A percentile compares a stretch with the other conserved stretches of the same genome.
Evolutionary conservation across 2,797 vertebrate genomes (phyloP).

Genomic region (Gambelia wislizenii): DNA sequence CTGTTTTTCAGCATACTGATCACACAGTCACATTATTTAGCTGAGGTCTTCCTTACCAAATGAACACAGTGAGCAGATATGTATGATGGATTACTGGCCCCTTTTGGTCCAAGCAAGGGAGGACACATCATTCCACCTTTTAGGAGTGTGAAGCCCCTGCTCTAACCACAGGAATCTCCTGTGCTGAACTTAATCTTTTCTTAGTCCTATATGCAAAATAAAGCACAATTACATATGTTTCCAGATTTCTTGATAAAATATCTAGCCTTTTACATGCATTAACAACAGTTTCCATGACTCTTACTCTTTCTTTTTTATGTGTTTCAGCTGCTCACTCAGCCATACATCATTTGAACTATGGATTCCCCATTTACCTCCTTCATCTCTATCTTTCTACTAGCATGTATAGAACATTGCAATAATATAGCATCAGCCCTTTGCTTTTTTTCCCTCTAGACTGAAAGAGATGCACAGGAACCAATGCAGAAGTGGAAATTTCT

Average conservation of each 20-base stretch:
- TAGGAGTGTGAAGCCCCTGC: too few relatives aligned
- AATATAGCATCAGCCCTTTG: background rate
- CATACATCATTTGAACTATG: too few relatives aligned
- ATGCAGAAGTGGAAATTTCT: too few relatives aligned
- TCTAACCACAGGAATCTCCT: too few relatives aligned
- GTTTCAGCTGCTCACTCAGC: background rate
- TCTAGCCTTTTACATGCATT: too few relatives aligned
- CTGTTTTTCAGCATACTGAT: background rate
- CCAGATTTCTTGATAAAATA: background rate
- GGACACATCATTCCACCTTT: too few relatives aligned
- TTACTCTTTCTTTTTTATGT: background rate
- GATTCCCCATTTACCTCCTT: background rate
- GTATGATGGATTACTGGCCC: too few relatives aligned
- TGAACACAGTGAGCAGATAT: background rate
- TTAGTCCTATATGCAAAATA: background rate
- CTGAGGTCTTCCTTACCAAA: background rate
- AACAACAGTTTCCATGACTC: background rate
- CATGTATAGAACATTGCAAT: background rate
- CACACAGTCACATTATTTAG: background rate
- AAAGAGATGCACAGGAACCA: background rate
- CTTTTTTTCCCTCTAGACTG: background rate
- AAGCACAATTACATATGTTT: background rate
- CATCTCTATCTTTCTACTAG: background rate
- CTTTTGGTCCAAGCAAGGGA: too few relatives aligned
- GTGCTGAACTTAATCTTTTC: background rate